Evolutionary conservation across 2,113 vertebrate species (phyloP).

Genomic region (Gallinago undulata): DNA sequence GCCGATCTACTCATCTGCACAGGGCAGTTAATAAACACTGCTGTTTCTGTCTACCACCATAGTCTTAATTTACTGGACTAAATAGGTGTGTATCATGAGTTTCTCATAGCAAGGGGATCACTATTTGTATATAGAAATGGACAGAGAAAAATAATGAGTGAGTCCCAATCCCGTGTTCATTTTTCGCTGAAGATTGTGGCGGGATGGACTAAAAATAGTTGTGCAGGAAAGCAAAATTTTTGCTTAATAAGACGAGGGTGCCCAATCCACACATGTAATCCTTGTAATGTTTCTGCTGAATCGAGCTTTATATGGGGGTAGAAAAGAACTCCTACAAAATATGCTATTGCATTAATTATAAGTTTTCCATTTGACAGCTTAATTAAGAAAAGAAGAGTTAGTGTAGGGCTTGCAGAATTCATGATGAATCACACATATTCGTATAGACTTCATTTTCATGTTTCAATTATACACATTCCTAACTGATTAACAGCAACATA

Average conservation of each 20-base stretch:
- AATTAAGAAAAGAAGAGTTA: slow-evolving; percentile 79
- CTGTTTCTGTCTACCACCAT: neutral
- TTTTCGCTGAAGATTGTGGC: neutral
- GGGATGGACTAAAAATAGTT: neutral
- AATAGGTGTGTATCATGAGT: neutral
- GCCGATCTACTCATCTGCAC: neutral
- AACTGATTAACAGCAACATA: slow-evolving; percentile 81
- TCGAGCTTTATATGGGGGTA: slow-evolving; percentile 58
- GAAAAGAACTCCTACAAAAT: slow-evolving; percentile 68
- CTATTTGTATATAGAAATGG: neutral
- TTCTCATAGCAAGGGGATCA: neutral
- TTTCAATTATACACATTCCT: slow-evolving; percentile 81
- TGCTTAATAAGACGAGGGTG: slow-evolving; percentile 1
- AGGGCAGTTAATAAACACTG: neutral
- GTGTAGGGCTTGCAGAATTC: slow-evolving; percentile 75
- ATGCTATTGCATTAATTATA: slow-evolving; percentile 78
- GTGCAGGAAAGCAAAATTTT: neutral
- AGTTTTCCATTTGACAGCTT: slow-evolving; percentile 81
- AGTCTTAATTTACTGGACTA: neutral
- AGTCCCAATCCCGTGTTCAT: neutral
- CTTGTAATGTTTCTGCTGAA: slow-evolving; percentile 66
- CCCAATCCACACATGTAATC: neutral
- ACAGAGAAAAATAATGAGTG: neutral
- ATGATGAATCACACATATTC: slow-evolving; percentile 79
- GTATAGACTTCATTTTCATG: slow-evolving; percentile 77